Evolutionary conservation across 2,888 invertebrate genomes (phyloP), one percentile per base, ranked within the genome.

Genomic region (Chrysolina oricalcia): DNA sequence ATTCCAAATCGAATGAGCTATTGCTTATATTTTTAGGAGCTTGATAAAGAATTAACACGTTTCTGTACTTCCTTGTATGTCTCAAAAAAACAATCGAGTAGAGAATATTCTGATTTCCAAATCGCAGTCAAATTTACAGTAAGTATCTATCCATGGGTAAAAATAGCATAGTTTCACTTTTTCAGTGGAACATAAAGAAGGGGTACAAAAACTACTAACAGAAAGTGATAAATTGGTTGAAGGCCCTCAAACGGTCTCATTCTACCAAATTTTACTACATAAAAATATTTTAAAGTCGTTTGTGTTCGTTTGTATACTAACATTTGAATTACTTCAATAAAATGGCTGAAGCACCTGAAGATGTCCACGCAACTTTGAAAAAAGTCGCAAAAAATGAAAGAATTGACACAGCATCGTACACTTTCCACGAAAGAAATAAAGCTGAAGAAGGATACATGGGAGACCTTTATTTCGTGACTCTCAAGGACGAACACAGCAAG

Each of bases 361-460:
- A 53, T 53, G 21, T 53, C 21, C 23, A 21, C 13, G 5, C 19
- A 53, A 53, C 21, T 53, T 19, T 53, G 19, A 11, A 53, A 21
- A 21, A 19, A 5, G 53, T 53, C 13, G 53, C 53, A 53, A 1
- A 10, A 53, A 21, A 21, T 6, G 53, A 53, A 53, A 19, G 21
- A 1, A 11, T 53, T 11, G 13, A 10, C 5, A 13, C 19, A 3
- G 17, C 21, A 4, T 21, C 53, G 5, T 53, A 21, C 13, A 13
- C 17, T 9, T 53, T 53, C 21, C 53, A 53, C 15, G 53, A 53
- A 53, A 53, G 53, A 21, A 53, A 53, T 53, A 53, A 19, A 21
- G 19, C 53, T 21, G 53, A 53, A 11, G 53, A 53, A 53, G 53
- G 53, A 5, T 53, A 53, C 21, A 53, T 53, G 53, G 53, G 53